Evolutionary conservation across 2,797 vertebrate species (phyloP), one percentile per base, ranked within the genome.

Genomic region (Ctenochaetus hawaiiensis): DNA sequence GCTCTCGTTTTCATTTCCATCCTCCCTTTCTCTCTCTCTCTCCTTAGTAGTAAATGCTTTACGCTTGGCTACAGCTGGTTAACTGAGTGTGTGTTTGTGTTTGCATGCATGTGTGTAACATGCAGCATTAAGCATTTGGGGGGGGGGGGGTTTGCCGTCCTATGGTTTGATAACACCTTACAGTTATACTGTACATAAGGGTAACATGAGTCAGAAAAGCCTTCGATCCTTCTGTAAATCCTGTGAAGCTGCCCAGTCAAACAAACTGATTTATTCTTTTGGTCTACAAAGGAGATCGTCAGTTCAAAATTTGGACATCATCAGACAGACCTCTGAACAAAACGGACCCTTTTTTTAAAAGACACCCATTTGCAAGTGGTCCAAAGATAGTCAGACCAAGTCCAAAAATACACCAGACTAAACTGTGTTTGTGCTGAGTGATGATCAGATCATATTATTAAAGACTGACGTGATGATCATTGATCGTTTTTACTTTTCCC

Each of bases 51-150:
- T 66, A 77, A 58, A 80, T 69, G 70, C 70, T 62, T 64, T 57
- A 58, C n/a, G 67, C 76, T 74, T 59, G 37, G 22, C 37, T 52
- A 44, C 75, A 78, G 69, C 78, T 85, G 63, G 60, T 77, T 80
- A 67, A 72, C 59, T 58, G 23, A 45, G 30, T 75, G 47, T 22
- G n/a, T 64, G 26, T 30, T 30, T 34, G 30, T 34, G 30, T 11
- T 2, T 18, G 26, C 37, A 17, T 37, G 41, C 13, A 26, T 37
- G 47, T 49, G 34, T 45, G 52, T 43, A 44, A 67, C 66, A 39
- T 70, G 23, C 56, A 72, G 57, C 67, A 26, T 87, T 81, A 72
- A 69, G 23, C 61, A 63, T 37, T 22, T 34, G 30, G 30, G 30
- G n/a, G n/a, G n/a, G n/a, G n/a, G n/a, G n/a, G n/a, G n/a, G n/a